These are phyloP conservation scores for Scaptomyza reducta DNA, from an alignment of 2,888 invertebrate genomes.

Conservation along the genomic window DNA sequence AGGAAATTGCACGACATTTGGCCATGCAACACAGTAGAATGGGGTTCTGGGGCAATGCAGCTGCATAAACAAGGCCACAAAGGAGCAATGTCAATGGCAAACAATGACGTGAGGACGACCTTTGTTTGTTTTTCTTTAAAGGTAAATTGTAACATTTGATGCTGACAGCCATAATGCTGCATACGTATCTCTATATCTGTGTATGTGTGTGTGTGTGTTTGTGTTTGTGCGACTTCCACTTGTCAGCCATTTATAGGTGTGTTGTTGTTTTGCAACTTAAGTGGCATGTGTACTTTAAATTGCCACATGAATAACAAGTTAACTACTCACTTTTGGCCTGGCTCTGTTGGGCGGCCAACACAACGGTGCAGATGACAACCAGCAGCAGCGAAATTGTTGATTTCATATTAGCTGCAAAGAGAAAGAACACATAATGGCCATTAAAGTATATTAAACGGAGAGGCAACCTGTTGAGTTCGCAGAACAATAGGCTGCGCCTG, in stretches of 20 bases:
- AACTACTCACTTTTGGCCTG: slow-evolving; percentile 83
- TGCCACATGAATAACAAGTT: slow-evolving; percentile 2
- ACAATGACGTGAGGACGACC: slow-evolving; percentile 20
- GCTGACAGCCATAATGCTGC: slow-evolving; percentile 40
- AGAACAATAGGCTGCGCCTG: slow-evolving; percentile 46
- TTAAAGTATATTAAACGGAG: slow-evolving; percentile 22
- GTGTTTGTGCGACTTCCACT: slow-evolving; percentile 37
- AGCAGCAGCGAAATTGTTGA: slow-evolving; percentile 82
- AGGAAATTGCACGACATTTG: slow-evolving; percentile 17
- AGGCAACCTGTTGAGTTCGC: slow-evolving; percentile 61
- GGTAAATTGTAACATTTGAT: slow-evolving; percentile 68
- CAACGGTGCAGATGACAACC: slow-evolving; percentile 82
- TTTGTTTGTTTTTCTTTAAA: slow-evolving; percentile 60
- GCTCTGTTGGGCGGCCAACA: slow-evolving; percentile 82
- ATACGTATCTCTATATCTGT: not conserved
- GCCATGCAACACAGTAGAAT: slow-evolving; percentile 11
- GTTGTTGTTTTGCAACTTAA: slow-evolving; percentile 60
- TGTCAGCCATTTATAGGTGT: slow-evolving; percentile 70
- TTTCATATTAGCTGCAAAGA: slow-evolving; percentile 81
- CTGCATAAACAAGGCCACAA: slow-evolving; percentile 71
- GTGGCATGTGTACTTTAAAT: slow-evolving; percentile 20
- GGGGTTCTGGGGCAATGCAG: slow-evolving; percentile 39
- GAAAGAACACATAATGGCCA: slow-evolving; percentile 17
- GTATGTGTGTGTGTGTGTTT: slow-evolving; percentile 18
- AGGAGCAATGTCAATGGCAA: slow-evolving; percentile 52